Conservation (phyloP, 2,797 vertebrate species). For the Petrocephalus schoutedeni region DNA sequence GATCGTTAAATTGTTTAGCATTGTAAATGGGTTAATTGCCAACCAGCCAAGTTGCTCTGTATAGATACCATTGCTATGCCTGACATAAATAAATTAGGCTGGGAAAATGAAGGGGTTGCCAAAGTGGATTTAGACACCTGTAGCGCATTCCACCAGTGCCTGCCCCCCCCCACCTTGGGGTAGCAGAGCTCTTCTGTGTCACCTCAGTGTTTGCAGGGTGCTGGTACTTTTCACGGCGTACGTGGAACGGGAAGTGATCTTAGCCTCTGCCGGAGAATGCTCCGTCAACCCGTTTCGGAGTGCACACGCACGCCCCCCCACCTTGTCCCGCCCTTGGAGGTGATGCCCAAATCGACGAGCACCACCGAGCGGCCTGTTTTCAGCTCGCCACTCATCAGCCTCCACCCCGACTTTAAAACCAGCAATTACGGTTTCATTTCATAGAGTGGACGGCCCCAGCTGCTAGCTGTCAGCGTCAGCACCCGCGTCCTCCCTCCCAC, state of each 20-base stretch:
- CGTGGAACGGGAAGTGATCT: neutral
- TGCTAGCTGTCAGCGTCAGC: neutral
- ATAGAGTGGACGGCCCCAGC: neutral
- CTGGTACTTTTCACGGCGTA: neutral
- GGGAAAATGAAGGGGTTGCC: neutral
- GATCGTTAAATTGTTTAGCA: neutral
- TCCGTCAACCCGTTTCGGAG: neutral
- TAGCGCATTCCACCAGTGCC: neutral
- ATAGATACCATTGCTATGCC: neutral
- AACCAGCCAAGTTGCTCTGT: neutral
- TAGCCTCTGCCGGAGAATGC: neutral
- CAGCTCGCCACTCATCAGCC: neutral
- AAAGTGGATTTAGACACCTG: neutral
- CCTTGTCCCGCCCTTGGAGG: neutral
- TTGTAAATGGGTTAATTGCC: neutral
- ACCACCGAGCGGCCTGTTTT: neutral
- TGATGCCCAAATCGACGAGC: slow-evolving; percentile 6
- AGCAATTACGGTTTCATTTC: neutral
- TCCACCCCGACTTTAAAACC: neutral
- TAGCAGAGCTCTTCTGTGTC: neutral
- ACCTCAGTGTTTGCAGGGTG: neutral
- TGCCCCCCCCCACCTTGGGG: neutral
- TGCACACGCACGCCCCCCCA: neutral
- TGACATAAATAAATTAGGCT: neutral
- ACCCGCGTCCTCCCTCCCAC: neutral